Evolutionary conservation across 2,797 vertebrate genomes (phyloP).

Genomic region (Gouania willdenowi): DNA sequence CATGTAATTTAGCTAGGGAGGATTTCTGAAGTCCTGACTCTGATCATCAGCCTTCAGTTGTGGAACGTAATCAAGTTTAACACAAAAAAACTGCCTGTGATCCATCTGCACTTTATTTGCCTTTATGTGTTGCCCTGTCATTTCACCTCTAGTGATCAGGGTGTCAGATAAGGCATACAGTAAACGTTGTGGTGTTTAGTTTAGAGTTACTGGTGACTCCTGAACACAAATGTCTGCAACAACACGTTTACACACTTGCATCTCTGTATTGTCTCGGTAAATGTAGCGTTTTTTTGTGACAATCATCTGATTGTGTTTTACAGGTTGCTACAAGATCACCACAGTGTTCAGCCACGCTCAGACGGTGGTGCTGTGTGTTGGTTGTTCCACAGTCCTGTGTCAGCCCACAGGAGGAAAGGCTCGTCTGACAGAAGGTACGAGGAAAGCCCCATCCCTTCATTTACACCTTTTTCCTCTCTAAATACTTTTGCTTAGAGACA

Average conservation of each 20-base stretch:
- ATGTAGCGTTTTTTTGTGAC: background rate
- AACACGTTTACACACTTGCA: constrained; percentile 21
- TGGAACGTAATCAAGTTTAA: too few species aligned
- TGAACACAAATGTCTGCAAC: constrained; percentile 31
- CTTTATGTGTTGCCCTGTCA: constrained; percentile 73
- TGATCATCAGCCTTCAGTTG: too few species aligned
- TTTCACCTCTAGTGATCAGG: constrained; percentile 44
- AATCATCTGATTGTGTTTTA: background rate
- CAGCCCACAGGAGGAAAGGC: constrained; percentile 96
- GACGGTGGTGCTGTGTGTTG: constrained; percentile 91
- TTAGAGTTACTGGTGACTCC: constrained; percentile 22
- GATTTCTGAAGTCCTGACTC: too few species aligned
- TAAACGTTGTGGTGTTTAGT: constrained; percentile 30
- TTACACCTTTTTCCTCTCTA: too few species aligned
- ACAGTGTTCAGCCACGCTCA: constrained; percentile 97
- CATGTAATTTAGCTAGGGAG: too few species aligned
- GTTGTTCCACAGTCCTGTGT: constrained; percentile 90
- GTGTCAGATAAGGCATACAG: constrained; percentile 72
- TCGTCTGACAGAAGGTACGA: constrained; percentile 91
- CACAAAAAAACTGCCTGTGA: too few species aligned
- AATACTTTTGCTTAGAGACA: too few species aligned
- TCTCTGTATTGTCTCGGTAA: too few species aligned
- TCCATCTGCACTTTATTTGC: too few species aligned
- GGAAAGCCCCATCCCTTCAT: background rate
- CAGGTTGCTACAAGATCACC: constrained; percentile 97